Conservation (phyloP, 2,797 vertebrate species). For the Gobio occitaniae region DNA sequence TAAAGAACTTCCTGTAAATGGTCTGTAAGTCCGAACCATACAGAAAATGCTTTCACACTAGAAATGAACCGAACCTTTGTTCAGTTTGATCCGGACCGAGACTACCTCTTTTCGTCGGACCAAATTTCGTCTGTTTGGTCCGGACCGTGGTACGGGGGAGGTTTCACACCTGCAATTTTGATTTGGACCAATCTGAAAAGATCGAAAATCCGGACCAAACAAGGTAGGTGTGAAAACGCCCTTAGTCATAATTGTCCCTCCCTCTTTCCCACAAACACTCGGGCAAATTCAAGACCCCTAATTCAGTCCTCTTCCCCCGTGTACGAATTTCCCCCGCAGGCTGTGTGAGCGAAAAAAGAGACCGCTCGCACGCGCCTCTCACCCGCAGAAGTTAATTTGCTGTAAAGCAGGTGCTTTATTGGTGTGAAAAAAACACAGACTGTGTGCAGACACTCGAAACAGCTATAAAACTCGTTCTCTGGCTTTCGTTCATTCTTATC, state of each 20-base stretch:
- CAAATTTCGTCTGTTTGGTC: too few species aligned
- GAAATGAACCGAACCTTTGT: too few species aligned
- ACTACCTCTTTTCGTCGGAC: too few species aligned
- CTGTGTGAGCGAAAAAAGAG: constrained; percentile 11
- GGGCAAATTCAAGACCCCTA: constrained; percentile 1
- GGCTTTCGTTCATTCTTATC: constrained; percentile 58
- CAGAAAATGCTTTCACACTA: too few species aligned
- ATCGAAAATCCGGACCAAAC: too few species aligned
- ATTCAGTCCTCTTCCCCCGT: constrained; percentile 11
- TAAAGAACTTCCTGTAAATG: too few species aligned
- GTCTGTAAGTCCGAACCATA: too few species aligned
- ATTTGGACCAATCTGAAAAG: too few species aligned
- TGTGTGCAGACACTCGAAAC: constrained; percentile 61
- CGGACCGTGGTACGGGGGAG: too few species aligned
- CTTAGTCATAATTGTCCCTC: background rate
- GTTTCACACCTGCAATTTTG: too few species aligned
- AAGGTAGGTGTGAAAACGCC: too few species aligned
- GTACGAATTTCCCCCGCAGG: constrained; percentile 46
- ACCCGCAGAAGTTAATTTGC: constrained; percentile 55
- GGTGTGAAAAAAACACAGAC: constrained; percentile 45
- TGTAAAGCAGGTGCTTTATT: constrained; percentile 64
- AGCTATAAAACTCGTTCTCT: constrained; percentile 65
- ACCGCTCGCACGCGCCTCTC: constrained; percentile 34
- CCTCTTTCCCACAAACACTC: background rate
- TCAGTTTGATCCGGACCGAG: too few species aligned